Evolutionary conservation across 2,888 invertebrate genomes (phyloP), one percentile per base, ranked within the genome.

Genomic region (Mythimna lalbum): DNA sequence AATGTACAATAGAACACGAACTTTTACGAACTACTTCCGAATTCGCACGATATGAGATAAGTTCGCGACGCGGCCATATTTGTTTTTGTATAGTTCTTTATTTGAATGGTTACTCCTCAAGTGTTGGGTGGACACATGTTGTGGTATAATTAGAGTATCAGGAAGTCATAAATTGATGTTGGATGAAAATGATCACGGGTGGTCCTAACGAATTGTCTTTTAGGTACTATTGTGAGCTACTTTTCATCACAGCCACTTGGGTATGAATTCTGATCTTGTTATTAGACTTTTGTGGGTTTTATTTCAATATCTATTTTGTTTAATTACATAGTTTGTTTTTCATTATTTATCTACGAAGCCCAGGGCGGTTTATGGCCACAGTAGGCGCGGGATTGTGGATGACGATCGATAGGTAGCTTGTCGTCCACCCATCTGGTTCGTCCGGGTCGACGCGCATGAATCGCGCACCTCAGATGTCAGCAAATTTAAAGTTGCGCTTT

Each of bases 31-130:
- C 50, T 52, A 52, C 68, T 77, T 77, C 60, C 63, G 55, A 74
- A 63, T 63, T 63, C 55, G n/a, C 68, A 27, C 50, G 55, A 39
- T 68, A 80, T 77, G 52, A 63, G 21, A 74, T 33, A 80, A 77
- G 68, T 80, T 77, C 19, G 6, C 12, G 49, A 23, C 36, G 53
- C 21, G 17, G 23, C 75, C 63, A 75, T 68, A 10, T 33, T 73
- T 80, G 68, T 74, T 52, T 62, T 60, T 60, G 31, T 19, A 27
- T 43, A 17, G 52, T 72, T 47, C 56, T 77, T 36, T 56, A 55
- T 75, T 49, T 33, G 50, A 78, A 60, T 1, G 14, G 17, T 53
- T 57, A 49, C 57, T 49, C 19, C 47, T 49, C 47, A 49, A 52
- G 50, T 39, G 9, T 47, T 49, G 55, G 39, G 27, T 39, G 52